A percentile compares a stretch with the other conserved stretches of the same genome.
These are phyloP conservation scores for Volucella zonaria DNA, from an alignment of 2,888 invertebrate species.

Conservation along the genomic window DNA sequence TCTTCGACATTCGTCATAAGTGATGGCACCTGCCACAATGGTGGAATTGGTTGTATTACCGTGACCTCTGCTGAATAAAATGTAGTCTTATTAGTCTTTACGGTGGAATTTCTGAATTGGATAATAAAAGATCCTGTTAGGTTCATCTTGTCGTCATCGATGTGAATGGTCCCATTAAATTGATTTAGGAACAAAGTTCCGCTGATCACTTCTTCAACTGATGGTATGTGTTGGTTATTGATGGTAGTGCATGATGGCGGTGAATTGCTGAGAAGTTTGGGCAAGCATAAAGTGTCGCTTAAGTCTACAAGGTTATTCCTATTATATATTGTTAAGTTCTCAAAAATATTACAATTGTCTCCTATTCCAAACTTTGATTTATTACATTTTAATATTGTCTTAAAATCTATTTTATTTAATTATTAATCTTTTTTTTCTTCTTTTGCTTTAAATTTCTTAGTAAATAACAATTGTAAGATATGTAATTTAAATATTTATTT, in stretches of 20 bases:
- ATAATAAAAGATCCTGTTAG: slow-evolving; percentile 37
- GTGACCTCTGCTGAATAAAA: too few species aligned
- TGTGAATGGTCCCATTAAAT: slow-evolving; percentile 38
- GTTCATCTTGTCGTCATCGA: neutral
- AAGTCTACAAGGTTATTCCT: slow-evolving; percentile 2
- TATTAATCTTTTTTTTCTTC: too few species aligned
- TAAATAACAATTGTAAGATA: too few species aligned
- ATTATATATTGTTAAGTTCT: slow-evolving; percentile 50
- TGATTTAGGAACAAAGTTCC: slow-evolving; percentile 48
- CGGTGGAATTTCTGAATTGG: neutral
- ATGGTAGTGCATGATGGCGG: slow-evolving; percentile 32
- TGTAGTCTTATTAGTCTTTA: too few species aligned
- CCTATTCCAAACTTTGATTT: slow-evolving; percentile 40
- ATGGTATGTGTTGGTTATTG: slow-evolving; percentile 25
- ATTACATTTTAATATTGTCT: slow-evolving; percentile 53
- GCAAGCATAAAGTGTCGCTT: slow-evolving; percentile 18
- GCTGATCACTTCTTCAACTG: slow-evolving; percentile 21
- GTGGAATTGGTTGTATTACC: too few species aligned
- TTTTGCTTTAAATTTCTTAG: too few species aligned
- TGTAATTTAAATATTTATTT: too few species aligned
- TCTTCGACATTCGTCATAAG: too few species aligned
- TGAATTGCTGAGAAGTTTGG: slow-evolving; percentile 23
- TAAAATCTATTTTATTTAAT: slow-evolving; percentile 52
- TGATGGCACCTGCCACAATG: too few species aligned
- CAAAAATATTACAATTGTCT: too few species aligned